phyloP scores from a whole-genome alignment of 1,140 invertebrate genomes.

The Fopius arisanus region DNA sequence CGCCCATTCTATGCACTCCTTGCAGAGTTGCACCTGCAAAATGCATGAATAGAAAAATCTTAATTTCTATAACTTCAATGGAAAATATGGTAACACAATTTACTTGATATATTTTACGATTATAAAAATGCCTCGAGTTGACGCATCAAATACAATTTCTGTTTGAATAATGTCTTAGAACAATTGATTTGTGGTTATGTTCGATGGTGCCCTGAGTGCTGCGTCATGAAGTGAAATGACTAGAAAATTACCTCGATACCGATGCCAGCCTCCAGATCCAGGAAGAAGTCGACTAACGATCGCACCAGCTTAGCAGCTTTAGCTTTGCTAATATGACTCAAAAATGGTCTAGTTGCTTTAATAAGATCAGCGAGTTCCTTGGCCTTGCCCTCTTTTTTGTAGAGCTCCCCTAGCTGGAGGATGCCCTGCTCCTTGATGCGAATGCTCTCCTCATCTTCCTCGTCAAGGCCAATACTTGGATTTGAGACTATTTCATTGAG shows the following conservation, averaged over 20 bases:
- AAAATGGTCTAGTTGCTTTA: conserved; percentile 91
- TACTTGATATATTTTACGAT: too few relatives aligned
- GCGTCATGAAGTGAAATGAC: background rate
- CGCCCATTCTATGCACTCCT: conserved; percentile 99
- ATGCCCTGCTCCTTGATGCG: conserved; percentile 90
- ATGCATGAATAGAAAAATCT: background rate
- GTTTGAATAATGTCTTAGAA: too few relatives aligned
- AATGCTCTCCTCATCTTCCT: conserved; percentile 87
- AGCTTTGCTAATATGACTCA: conserved; percentile 95
- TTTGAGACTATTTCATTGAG: conserved; percentile 77
- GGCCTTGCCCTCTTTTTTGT: conserved; percentile 91
- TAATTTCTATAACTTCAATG: background rate
- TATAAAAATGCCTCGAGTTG: too few relatives aligned
- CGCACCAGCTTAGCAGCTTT: conserved; percentile 98
- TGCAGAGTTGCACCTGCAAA: conserved; percentile 77
- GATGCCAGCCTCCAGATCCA: conserved; percentile 94
- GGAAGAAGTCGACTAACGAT: conserved; percentile 95
- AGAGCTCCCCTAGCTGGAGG: conserved; percentile 85
- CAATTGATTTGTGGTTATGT: background rate
- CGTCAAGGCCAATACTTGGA: conserved; percentile 70
- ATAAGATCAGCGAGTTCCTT: conserved; percentile 94
- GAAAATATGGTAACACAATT: too few relatives aligned
- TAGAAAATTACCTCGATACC: conserved; percentile 76
- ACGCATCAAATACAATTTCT: too few relatives aligned
- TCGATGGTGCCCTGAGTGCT: background rate